A percentile compares a stretch with the other conserved stretches of the same genome.
phyloP scores from a whole-genome alignment of 2,797 vertebrate species.

The Mionectes olivaceus region DNA sequence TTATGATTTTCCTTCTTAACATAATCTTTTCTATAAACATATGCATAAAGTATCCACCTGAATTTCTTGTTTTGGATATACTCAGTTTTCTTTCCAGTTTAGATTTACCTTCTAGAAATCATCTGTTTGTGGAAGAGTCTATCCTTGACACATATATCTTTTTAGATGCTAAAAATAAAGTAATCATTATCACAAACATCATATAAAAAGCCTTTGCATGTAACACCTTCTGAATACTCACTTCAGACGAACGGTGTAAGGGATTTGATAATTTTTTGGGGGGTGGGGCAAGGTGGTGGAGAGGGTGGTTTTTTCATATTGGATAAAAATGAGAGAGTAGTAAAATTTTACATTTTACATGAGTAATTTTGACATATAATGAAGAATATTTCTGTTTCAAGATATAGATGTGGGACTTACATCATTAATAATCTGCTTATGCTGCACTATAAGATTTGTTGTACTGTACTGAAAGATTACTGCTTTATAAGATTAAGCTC shows the following conservation, averaged over 20 bases:
- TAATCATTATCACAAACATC: background rate
- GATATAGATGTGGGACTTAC: background rate
- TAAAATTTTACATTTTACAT: background rate
- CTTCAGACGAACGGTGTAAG: background rate
- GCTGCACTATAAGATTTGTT: background rate
- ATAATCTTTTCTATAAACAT: background rate
- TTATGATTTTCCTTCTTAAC: background rate
- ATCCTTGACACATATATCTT: background rate
- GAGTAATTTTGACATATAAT: background rate
- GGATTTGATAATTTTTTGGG: accelerated
- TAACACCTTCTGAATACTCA: background rate
- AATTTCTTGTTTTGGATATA: background rate
- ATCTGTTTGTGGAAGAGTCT: background rate
- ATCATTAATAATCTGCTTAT: background rate
- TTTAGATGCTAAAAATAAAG: background rate
- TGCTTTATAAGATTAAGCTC: background rate
- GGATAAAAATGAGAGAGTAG: background rate
- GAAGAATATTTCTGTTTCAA: background rate
- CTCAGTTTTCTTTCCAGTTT: background rate
- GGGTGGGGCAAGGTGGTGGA: accelerated
- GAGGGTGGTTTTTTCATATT: background rate
- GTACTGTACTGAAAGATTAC: background rate
- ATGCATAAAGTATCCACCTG: background rate
- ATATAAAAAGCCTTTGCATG: background rate
- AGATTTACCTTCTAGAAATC: background rate